Conservation (phyloP, 2,888 invertebrate species). For the Plebejus argus region DNA sequence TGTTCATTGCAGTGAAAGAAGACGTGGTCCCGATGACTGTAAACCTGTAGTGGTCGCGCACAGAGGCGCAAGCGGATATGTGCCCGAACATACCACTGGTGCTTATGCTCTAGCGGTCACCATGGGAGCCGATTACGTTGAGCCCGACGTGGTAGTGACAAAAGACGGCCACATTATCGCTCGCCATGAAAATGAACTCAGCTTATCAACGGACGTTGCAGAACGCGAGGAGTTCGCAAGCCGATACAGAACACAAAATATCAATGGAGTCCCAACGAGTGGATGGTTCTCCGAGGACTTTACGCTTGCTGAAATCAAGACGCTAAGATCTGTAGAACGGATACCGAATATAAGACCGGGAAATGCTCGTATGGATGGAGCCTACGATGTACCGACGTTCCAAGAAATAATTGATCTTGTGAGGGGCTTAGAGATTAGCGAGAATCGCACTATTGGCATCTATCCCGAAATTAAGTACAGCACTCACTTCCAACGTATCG, state of each 20-base stretch:
- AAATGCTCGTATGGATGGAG: constrained; percentile 62
- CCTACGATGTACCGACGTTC: constrained; percentile 62
- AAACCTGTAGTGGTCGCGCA: constrained; percentile 62
- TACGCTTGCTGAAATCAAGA: constrained; percentile 67
- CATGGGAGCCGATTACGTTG: constrained; percentile 71
- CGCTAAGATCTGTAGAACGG: constrained; percentile 60
- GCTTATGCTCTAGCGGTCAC: constrained; percentile 68
- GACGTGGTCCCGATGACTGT: constrained; percentile 50
- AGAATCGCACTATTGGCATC: constrained; percentile 62
- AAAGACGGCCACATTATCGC: constrained; percentile 64
- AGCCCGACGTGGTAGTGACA: constrained; percentile 72
- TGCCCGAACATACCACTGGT: constrained; percentile 71
- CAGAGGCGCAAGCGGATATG: constrained; percentile 71
- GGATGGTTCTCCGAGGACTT: constrained; percentile 76
- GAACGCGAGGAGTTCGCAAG: constrained; percentile 58
- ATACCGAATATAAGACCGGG: constrained; percentile 63
- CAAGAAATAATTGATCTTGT: constrained; percentile 69
- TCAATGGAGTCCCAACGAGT: constrained; percentile 54
- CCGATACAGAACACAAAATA: constrained; percentile 55
- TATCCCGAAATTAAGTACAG: constrained; percentile 72
- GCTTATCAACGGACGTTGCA: constrained; percentile 61
- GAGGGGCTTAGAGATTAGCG: constrained; percentile 60
- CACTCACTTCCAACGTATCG: constrained; percentile 59
- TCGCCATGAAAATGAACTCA: constrained; percentile 68
- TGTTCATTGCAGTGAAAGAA: constrained; percentile 33